Percentiles rank a stretch among this genome's conserved stretches.
These are phyloP conservation scores for Acropora yongei DNA, from an alignment of 64 coral and sea anemone genomes.

Conservation along the genomic window DNA sequence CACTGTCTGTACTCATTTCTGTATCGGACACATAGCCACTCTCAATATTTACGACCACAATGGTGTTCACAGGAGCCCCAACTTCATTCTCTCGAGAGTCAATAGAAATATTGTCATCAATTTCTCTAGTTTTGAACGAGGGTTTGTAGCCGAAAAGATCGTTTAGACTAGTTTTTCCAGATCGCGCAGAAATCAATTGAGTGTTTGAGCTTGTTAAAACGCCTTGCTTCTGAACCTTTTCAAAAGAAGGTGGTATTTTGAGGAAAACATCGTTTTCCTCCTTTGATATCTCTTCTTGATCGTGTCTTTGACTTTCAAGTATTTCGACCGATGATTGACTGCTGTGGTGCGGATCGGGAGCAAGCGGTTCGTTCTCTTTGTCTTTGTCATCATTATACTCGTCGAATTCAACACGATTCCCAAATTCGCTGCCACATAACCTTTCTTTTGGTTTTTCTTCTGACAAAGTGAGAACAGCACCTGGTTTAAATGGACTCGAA, in stretches of 20 bases:
- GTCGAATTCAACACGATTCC: not conserved
- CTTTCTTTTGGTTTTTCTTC: not conserved
- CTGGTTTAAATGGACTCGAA: not conserved
- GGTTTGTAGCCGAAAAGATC: slow-evolving; percentile 19
- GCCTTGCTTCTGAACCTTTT: not conserved
- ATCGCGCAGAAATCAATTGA: not conserved
- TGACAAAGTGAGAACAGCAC: not conserved
- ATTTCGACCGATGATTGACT: not conserved
- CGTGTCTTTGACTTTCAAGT: not conserved
- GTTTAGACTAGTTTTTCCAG: not conserved
- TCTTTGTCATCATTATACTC: not conserved
- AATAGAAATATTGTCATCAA: not conserved
- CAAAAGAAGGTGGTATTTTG: not conserved
- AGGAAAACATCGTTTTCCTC: not conserved
- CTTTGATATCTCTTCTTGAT: not conserved
- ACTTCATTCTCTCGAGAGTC: not conserved
- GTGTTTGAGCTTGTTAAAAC: slow-evolving; percentile 11
- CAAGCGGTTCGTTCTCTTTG: slow-evolving; percentile 7
- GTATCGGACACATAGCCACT: slow-evolving; percentile 89
- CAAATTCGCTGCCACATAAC: not conserved
- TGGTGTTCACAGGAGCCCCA: not conserved
- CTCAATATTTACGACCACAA: slow-evolving; percentile 45
- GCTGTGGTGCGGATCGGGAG: not conserved
- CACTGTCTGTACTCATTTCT: slow-evolving; percentile 64
- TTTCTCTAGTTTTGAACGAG: slow-evolving; percentile 6